phyloP scores from a whole-genome alignment of 2,113 vertebrate genomes.

The Carlito syrichta region DNA sequence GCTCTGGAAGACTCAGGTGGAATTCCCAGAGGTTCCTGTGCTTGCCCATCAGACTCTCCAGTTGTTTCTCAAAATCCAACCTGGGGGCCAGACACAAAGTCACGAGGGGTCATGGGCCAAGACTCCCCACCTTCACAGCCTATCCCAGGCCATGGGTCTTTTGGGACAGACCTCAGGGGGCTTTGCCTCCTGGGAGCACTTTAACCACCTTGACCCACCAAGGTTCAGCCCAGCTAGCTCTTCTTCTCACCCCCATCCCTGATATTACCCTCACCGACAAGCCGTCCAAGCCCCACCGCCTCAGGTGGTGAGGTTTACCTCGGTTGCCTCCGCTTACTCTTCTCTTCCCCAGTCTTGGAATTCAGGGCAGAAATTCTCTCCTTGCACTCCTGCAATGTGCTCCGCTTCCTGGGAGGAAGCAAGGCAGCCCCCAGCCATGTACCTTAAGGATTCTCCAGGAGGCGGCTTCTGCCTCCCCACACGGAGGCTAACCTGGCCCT shows the following conservation, averaged over 20 bases:
- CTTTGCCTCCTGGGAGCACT: neutral
- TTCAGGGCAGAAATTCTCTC: slow-evolving; percentile 68
- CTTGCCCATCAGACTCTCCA: slow-evolving; percentile 71
- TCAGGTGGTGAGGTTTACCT: slow-evolving; percentile 52
- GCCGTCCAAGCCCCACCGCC: neutral
- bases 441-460: neutral
- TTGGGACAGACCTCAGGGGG: neutral
- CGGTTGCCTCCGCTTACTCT: slow-evolving; percentile 70
- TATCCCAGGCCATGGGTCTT: neutral
- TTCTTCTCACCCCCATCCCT: neutral
- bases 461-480: neutral
- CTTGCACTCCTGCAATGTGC: slow-evolving; percentile 53
- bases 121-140: neutral
- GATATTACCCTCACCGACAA: neutral
- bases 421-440: neutral
- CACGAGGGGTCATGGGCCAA: neutral
- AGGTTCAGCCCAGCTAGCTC: neutral
- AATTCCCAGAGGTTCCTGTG: slow-evolving; percentile 77
- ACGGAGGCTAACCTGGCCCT: too few species aligned
- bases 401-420: slow-evolving; percentile 63
- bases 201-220: neutral
- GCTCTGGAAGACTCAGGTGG: slow-evolving; percentile 67
- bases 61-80: slow-evolving; percentile 73
- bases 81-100: slow-evolving; percentile 38
- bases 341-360: slow-evolving; percentile 69